These are phyloP conservation scores for Holothuria leucospilota DNA, from an alignment of 53 echinoderm and acorn worm genomes.

Conservation along the genomic window DNA sequence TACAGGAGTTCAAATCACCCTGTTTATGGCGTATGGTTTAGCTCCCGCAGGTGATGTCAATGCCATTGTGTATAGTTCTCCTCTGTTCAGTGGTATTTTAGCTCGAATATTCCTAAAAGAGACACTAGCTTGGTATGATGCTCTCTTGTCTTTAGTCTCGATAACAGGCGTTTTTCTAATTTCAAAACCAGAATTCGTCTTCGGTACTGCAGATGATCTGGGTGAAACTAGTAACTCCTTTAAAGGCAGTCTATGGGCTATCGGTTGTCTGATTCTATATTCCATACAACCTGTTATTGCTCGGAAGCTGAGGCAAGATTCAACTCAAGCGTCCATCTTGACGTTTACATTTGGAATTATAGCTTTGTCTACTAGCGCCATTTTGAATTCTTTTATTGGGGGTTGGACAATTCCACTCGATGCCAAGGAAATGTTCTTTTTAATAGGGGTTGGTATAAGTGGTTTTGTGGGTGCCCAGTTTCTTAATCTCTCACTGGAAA, in stretches of 20 bases:
- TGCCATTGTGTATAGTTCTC: background rate
- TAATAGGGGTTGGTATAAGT: background rate
- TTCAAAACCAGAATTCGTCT: background rate
- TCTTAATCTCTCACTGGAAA: background rate
- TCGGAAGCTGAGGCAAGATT: background rate
- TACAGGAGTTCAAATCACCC: background rate
- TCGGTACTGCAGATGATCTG: too few relatives aligned
- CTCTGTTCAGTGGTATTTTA: background rate
- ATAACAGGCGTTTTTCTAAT: background rate
- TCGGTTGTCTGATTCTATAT: background rate
- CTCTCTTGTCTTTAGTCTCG: background rate
- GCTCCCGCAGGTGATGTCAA: conserved; percentile 10
- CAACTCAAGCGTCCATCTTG: background rate
- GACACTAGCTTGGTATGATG: background rate
- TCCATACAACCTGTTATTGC: background rate
- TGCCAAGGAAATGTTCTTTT: background rate
- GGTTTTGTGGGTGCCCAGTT: background rate
- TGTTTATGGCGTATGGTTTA: too few relatives aligned
- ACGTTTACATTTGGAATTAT: background rate
- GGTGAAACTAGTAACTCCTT: background rate
- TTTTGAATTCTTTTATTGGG: background rate
- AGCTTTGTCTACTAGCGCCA: background rate
- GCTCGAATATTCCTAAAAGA: conserved; percentile 31
- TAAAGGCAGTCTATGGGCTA: background rate
- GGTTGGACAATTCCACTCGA: background rate